A percentile compares a stretch with the other conserved stretches of the same genome.
phyloP scores from a whole-genome alignment of 2,113 vertebrate genomes.

The Sitta europaea region DNA sequence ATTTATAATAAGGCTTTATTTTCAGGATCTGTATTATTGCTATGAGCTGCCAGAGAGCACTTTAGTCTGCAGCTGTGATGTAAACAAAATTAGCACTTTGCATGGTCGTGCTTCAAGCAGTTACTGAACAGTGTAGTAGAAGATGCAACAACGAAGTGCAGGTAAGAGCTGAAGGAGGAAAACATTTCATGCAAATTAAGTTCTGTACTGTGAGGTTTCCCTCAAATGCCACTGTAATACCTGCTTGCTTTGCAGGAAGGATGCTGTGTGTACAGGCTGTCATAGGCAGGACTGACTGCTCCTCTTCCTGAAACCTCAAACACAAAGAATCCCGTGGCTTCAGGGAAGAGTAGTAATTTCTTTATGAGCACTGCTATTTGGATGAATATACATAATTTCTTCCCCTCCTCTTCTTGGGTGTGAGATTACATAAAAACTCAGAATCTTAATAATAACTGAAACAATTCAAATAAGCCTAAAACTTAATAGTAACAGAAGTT shows the following conservation, averaged over 20 bases:
- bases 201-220: neutral
- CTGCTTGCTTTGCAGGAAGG: neutral
- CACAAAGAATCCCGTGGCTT: neutral
- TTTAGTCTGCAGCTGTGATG: neutral
- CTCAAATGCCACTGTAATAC: neutral
- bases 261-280: neutral
- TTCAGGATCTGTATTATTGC: neutral
- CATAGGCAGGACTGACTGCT: neutral
- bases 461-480: neutral
- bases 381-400: neutral
- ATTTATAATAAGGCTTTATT: neutral
- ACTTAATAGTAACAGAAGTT: neutral
- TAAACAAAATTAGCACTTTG: neutral
- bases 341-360: fast-evolving
- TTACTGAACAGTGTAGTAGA: neutral
- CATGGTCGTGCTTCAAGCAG: neutral
- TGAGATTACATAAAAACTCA: neutral
- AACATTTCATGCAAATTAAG: neutral
- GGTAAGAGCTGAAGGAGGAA: neutral
- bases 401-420: neutral
- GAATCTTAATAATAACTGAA: neutral
- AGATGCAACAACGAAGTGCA: neutral
- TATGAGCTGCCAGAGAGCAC: neutral
- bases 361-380: neutral
- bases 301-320: neutral